Base-by-base conservation (phyloP, 2,888 invertebrate species). In the Aricia artaxerxes region DNA sequence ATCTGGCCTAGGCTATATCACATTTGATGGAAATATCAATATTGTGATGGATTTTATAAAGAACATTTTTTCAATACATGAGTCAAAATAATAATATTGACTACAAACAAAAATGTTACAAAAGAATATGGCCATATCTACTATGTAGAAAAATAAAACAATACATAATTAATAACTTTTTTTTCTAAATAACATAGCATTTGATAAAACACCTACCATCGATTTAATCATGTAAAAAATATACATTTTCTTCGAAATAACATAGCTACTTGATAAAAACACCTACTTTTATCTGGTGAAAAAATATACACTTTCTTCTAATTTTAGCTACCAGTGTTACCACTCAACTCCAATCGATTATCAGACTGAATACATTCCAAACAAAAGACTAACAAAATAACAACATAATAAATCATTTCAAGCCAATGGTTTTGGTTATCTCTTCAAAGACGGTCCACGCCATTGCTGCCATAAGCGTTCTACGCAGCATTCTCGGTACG, bases 401-500 rank as follows among this genome's bases (percentile, higher is more conserved):
- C 13, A 69, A 6, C 1, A 69, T 69, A 0, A 69, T 38, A 31
- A 78, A 78, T 92, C 95, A 96, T 91, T 96, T 96, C 82, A 96
- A 91, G 81, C 96, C 96, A 83, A 96, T 95, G 84, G 93, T 91
- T 85, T 95, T 92, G 78, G 96, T 96, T 85, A 98, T 96, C 92
- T 97, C 96, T 93, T 98, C 98, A 88, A 98, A 98, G n/a, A 98
- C 96, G 1, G 98, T 98, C 98, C 98, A 98, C 0, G 98, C 97
- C 96, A 98, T 97, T 0, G 98, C 97, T 1, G 98, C 97, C 97
- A 98, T 97, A 53, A 98, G 90, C 1, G 98, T 98, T 82, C 98
- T 95, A 69, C 98, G 95, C 78, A 98, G 88, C 96, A 98, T 97
- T 82, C 98, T 95, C 1, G 98, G 98, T 4, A 97, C 96, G 78